Evolutionary conservation across 2,113 vertebrate genomes (phyloP).

Genomic region (Alligator sinensis): DNA sequence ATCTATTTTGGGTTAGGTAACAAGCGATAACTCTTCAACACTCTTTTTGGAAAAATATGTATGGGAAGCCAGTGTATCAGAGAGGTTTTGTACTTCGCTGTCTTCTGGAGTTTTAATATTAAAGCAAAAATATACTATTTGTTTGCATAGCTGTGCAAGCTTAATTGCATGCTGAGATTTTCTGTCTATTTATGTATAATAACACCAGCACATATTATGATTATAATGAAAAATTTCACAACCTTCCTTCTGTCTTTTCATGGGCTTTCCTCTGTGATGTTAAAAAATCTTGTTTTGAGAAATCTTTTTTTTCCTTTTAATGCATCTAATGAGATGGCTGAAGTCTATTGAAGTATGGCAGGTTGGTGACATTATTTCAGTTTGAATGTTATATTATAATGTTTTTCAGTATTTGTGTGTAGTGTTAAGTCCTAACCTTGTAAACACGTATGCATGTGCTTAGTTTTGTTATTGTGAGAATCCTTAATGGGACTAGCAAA

Average conservation of each 20-base stretch:
- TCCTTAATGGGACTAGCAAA: not conserved
- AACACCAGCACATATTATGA: not conserved
- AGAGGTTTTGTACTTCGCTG: not conserved
- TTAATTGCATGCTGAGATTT: not conserved
- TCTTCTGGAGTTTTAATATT: not conserved
- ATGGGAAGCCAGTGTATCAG: not conserved
- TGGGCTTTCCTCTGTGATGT: slow-evolving; percentile 39
- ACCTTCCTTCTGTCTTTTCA: slow-evolving; percentile 17
- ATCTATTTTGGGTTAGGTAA: not conserved
- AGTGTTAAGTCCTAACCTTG: not conserved
- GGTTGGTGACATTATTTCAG: slow-evolving; percentile 75
- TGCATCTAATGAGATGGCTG: slow-evolving; percentile 82
- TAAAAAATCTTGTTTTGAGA: slow-evolving; percentile 67
- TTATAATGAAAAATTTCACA: not conserved
- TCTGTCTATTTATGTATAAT: not conserved
- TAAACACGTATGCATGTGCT: not conserved
- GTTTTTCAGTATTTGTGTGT: not conserved
- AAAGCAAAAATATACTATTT: not conserved
- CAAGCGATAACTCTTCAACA: not conserved
- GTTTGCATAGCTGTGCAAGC: not conserved
- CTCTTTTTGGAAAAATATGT: not conserved
- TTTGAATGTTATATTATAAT: slow-evolving; percentile 16
- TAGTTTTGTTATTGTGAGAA: not conserved
- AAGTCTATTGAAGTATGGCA: slow-evolving; percentile 77
- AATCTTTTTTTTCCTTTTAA: slow-evolving; percentile 78